Evolutionary conservation across 2,888 invertebrate genomes (phyloP), one percentile per base, ranked within the genome.

Genomic region (Tenthredo mesomela): DNA sequence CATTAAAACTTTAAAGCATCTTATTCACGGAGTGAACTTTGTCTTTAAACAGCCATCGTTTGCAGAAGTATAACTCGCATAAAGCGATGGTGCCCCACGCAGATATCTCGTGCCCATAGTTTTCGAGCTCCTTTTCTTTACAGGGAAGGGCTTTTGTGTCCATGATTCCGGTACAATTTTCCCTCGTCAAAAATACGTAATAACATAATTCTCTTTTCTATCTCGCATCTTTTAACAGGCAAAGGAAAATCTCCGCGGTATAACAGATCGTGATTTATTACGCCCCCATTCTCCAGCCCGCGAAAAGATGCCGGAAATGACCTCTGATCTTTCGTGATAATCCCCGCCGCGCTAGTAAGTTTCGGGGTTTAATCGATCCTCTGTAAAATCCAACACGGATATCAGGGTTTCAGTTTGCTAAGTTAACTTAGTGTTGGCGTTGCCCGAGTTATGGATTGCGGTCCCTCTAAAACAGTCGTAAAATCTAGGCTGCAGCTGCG

Each of bases 381-480:
- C 9, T 21, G 43, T 7, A 25, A 43, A 43, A 73, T 73, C 43
- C 12, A 21, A 73, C 43, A 10, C 71, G 50, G 33, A 77, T 77
- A 77, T 77, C 77, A 18, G 54, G 33, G 29, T 9, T 77, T 77
- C 75, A 50, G 37, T 77, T 29, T 50, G 54, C 73, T 25, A 43
- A 43, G 71, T 73, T 71, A 40, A 78, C 58, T 77, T 77, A 77
- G 77, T 54, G 50, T 54, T 40, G 77, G 54, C 77, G 54, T 54
- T 47, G 40, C 77, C 50, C 77, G 77, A 77, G 77, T 78, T 78
- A 78, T 78, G 78, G 78, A 78, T 78, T 78, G 78, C 78, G 78
- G 78, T 78, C 37, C 37, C 61, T 58, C 58, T 37, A 58, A 78
- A 78, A 78, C 61, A 58, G 58, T 78, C 54, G 78, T 78, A 40